phyloP scores from a whole-genome alignment of 2,113 vertebrate species.

The Zapornia atra region DNA sequence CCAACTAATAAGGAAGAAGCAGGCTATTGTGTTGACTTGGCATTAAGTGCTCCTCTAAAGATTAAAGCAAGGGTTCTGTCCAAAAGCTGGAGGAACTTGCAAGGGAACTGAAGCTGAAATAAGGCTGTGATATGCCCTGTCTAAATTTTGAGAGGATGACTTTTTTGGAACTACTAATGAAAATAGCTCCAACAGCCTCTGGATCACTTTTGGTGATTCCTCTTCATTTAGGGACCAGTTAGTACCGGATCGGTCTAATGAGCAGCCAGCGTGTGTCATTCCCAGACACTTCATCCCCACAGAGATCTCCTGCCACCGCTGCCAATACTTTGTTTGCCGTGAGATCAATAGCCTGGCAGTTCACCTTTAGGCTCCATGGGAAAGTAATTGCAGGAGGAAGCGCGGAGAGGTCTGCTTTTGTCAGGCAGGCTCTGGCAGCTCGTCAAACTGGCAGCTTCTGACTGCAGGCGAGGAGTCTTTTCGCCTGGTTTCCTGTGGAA shows the following conservation, averaged over 20 bases:
- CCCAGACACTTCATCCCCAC: neutral
- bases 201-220: neutral
- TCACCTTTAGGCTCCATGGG: conserved; percentile 10
- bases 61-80: neutral
- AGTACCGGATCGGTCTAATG: neutral
- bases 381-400: neutral
- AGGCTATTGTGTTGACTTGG: neutral
- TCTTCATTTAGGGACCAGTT: neutral
- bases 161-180: neutral
- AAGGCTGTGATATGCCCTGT: neutral
- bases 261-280: neutral
- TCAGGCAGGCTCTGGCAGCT: neutral
- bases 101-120: neutral
- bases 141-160: neutral
- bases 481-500: neutral
- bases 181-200: neutral
- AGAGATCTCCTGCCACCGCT: neutral
- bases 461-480: neutral
- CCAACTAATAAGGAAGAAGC: neutral
- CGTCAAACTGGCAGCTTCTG: neutral
- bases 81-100: neutral
- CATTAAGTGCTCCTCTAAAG: neutral
- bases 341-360: neutral
- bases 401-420: neutral
- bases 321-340: neutral